These are phyloP conservation scores for Anarhynchus alexandrinus DNA, from an alignment of 2,113 vertebrate species.

Conservation along the genomic window DNA sequence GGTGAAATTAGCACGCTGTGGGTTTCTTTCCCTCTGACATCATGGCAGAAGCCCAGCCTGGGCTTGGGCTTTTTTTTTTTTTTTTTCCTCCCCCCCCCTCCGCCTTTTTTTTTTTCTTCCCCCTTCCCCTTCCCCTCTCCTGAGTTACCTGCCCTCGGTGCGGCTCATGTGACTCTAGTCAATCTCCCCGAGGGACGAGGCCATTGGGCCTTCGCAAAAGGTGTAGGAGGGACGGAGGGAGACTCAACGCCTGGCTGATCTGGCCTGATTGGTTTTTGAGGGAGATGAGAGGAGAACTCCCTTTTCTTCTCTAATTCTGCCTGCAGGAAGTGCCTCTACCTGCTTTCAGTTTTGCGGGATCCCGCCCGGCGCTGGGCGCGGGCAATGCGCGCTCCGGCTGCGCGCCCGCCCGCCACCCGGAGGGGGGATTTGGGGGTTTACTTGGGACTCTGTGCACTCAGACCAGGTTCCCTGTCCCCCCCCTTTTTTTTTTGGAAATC, in stretches of 20 bases:
- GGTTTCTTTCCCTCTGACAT: slow-evolving; percentile 84
- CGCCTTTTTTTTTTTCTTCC: neutral
- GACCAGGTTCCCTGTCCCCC: fast-evolving
- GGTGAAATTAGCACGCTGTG: slow-evolving; percentile 76
- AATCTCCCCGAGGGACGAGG: slow-evolving; percentile 43
- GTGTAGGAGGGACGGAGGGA: slow-evolving; percentile 80
- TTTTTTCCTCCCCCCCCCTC: too few species aligned
- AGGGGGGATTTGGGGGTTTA: fast-evolving
- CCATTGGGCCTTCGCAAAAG: slow-evolving; percentile 81
- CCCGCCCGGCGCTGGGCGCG: neutral
- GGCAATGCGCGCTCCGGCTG: neutral
- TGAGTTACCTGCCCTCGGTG: slow-evolving; percentile 86
- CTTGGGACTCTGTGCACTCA: fast-evolving
- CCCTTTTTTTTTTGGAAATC: fast-evolving
- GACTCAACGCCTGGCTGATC: slow-evolving; percentile 38
- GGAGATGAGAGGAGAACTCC: slow-evolving; percentile 37
- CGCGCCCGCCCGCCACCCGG: neutral
- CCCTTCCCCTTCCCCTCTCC: slow-evolving; percentile 40
- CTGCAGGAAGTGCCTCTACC: slow-evolving; percentile 58
- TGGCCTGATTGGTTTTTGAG: slow-evolving; percentile 64
- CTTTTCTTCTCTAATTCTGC: neutral
- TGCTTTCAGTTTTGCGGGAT: neutral
- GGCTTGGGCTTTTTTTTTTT: neutral
- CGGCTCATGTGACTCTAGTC: slow-evolving; percentile 75
- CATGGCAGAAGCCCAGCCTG: slow-evolving; percentile 79